Base-by-base conservation (phyloP, 2,888 invertebrate genomes). In the Cristatella mucedo region DNA sequence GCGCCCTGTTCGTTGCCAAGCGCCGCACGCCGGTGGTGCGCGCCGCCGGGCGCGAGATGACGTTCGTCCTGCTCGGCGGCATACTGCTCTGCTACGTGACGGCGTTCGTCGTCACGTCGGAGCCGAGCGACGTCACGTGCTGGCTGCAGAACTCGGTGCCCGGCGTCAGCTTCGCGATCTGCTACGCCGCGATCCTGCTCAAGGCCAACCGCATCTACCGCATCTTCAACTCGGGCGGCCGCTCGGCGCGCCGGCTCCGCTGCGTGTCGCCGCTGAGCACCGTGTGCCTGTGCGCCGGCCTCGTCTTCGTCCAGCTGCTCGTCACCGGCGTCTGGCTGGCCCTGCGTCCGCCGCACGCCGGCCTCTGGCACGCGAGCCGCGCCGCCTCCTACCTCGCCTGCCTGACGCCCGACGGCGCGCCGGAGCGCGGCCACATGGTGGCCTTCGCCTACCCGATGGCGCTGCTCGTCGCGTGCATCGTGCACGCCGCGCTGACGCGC, bases 301-400 rank as follows among this genome's bases (percentile, higher is more conserved):
- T 69, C 21, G 60, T 66, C 3, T 47, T 54, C 7, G 51, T 67
- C 18, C 68, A 66, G 44, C 53, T 61, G 21, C 71, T 86, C 44
- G 80, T 91, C 53, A 85, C 84, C 49, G 80, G 78, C 2, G 77
- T 87, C 22, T 91, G 91, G 89, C 80, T 87, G 76, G 73, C 85
- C 46, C 78, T 86, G 50, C 78, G 82, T 1, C 89, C 89, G 9
- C 84, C 91, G 0, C 74, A 76, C 49, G 86, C 87, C 4, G 82
- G 84, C 63, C 76, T 82, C 68, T 82, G 85, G 70, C 81, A 87
- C 68, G 86, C 87, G 1, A 84, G 82, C 1, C 72, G 86, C 21
- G 85, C 86, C 48, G 85, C 85, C 70, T 89, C 89, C 69, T 75
- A 87, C 56, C 73, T 91, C 29, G 87, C 89, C 2, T 93, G 89